Evolutionary conservation across 2,888 invertebrate species (phyloP).

Genomic region (Patella ulyssiponensis): DNA sequence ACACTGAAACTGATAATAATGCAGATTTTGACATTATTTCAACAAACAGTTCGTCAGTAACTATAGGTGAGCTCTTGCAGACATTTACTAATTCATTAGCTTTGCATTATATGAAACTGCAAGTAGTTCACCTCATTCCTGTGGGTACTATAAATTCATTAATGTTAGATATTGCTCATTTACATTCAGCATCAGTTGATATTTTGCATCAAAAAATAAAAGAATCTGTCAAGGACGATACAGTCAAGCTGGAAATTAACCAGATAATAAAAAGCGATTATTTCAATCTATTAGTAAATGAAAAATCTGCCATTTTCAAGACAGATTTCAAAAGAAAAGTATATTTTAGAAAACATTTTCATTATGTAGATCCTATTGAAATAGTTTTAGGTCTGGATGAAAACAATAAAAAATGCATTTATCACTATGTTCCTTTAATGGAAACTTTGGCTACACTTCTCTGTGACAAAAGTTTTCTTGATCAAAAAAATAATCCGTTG

Average conservation of each 20-base stretch:
- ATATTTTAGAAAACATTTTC: neutral
- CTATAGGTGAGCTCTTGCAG: neutral
- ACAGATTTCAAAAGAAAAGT: too few relatives aligned
- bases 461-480: neutral
- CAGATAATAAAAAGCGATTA: too few relatives aligned
- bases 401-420: slow-evolving; percentile 2
- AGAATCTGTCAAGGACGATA: neutral
- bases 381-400: neutral
- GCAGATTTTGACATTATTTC: neutral
- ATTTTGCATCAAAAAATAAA: neutral
- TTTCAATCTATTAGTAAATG: neutral
- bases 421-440: slow-evolving; percentile 6
- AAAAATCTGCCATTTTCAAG: neutral
- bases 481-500: neutral
- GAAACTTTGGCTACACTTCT: neutral
- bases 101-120: neutral
- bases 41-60: neutral
- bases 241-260: too few relatives aligned
- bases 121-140: neutral
- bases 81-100: neutral
- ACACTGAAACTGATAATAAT: neutral
- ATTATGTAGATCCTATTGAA: neutral
- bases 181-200: neutral
- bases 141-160: neutral
- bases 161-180: neutral